Base-by-base conservation (phyloP, 2,888 invertebrate species). In the Erebia ligea region DNA sequence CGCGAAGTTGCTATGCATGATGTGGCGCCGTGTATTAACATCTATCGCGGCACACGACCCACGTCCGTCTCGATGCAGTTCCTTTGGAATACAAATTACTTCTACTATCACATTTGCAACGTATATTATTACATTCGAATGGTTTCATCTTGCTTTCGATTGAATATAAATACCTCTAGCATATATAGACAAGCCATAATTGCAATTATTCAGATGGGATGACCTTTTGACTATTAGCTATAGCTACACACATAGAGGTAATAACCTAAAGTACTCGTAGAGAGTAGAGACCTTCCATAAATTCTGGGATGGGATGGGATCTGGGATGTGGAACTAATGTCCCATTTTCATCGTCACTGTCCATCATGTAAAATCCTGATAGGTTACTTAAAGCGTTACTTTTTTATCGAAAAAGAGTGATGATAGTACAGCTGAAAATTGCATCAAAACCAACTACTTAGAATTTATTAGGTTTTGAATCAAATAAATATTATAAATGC, bases 11-110 rank as follows among this genome's bases (percentile, higher is more conserved):
- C 74, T 76, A 90, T 89, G 86, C 89, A 84, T 77, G 75, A 76
- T 73, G 83, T 79, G 79, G 79, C 81, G 77, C 81, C 81, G 75
- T 79, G 79, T 80, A 85, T 84, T 85, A 79, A 79, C 83, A 86
- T 83, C 82, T 78, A 79, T 79, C 78, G 81, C 80, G 87, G 92
- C 92, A 92, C 92, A 90, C 91, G 92, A 88, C 92, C 72, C 90
- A 91, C 91, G 92, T 90, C 86, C 85, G 83, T 80, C 81, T 80
- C 70, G 76, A 75, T 85, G 82, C 78, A 77, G 76, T 81, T 76
- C 80, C 75, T 78, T 78, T 82, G 81, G 91, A 90, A 92, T 92
- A 83, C 77, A 76, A 81, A 84, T 82, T 72, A 76, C 52, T 25
- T 57, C 54, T 71, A 72, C 65, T 73, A 73, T 75, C 72, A 70